phyloP scores from a whole-genome alignment of 2,113 vertebrate species.

The Zosterops pallidus region DNA sequence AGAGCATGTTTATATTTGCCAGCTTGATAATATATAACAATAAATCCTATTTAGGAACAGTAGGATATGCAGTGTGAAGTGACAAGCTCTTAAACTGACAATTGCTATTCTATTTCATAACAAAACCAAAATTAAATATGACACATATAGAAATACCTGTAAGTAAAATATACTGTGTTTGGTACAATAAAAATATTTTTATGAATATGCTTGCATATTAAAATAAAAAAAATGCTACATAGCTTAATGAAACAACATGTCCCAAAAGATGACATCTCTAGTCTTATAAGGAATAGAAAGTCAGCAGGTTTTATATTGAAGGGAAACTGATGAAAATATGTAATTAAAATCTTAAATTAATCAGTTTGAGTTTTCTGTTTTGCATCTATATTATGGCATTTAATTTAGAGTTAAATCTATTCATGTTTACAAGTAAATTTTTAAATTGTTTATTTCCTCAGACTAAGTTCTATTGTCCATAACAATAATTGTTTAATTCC shows the following conservation, averaged over 20 bases:
- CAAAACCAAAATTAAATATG: not conserved
- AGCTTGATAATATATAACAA: not conserved
- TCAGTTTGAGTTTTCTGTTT: not conserved
- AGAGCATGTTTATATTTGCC: not conserved
- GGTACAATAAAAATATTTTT: not conserved
- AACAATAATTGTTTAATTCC: not conserved
- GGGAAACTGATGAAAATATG: not conserved
- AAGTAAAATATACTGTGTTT: not conserved
- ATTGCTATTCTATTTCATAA: not conserved
- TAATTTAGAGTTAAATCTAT: not conserved
- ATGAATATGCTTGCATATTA: not conserved
- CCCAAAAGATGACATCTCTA: not conserved
- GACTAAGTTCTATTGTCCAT: not conserved
- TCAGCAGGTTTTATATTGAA: not conserved
- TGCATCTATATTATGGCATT: not conserved
- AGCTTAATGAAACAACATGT: not conserved
- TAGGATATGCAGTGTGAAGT: not conserved
- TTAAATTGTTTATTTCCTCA: not conserved
- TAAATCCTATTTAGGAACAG: not conserved
- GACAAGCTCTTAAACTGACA: not conserved
- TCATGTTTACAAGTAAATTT: not conserved
- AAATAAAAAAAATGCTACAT: not conserved
- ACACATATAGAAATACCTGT: fast-evolving
- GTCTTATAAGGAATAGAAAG: not conserved
- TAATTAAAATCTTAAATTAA: not conserved